Evolutionary conservation across 2,888 invertebrate species (phyloP).

Genomic region (Philereme vetulata): DNA sequence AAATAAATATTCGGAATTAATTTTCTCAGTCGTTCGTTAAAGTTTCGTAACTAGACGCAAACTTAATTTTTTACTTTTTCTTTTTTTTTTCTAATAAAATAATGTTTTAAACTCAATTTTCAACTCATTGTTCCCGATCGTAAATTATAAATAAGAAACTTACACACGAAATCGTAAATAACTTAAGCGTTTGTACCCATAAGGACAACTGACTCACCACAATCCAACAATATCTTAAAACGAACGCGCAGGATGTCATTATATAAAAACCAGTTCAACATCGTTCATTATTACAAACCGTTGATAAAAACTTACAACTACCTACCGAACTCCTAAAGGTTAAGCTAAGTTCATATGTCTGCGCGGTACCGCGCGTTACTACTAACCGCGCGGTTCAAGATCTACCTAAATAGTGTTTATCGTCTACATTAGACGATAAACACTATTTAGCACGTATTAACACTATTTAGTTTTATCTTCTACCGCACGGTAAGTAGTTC

Average conservation of each 20-base stretch:
- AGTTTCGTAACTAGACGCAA: slow-evolving; percentile 68
- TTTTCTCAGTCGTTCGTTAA: slow-evolving; percentile 83
- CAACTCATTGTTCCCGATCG: slow-evolving; percentile 80
- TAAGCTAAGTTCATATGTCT: too few species aligned
- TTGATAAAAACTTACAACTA: slow-evolving; percentile 80
- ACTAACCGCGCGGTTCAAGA: too few species aligned
- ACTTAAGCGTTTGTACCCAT: slow-evolving; percentile 78
- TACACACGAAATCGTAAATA: slow-evolving; percentile 65
- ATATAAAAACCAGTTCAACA: slow-evolving; percentile 74
- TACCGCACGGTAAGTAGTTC: too few species aligned
- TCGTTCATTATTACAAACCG: slow-evolving; percentile 74
- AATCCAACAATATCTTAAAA: slow-evolving; percentile 59
- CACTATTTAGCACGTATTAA: too few species aligned
- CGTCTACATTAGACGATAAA: too few species aligned
- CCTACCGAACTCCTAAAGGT: slow-evolving; percentile 71
- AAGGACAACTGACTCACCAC: slow-evolving; percentile 76
- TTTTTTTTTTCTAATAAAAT: slow-evolving; percentile 70
- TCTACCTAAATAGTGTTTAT: too few species aligned
- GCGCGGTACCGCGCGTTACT: too few species aligned
- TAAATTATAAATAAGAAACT: slow-evolving; percentile 74
- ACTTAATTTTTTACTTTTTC: slow-evolving; percentile 63
- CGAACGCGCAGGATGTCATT: slow-evolving; percentile 80
- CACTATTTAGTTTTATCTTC: too few species aligned
- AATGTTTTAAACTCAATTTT: slow-evolving; percentile 71
- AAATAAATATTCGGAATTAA: slow-evolving; percentile 67